Base-by-base conservation (phyloP, 2,113 vertebrate genomes). In the Eubucco bourcierii region DNA sequence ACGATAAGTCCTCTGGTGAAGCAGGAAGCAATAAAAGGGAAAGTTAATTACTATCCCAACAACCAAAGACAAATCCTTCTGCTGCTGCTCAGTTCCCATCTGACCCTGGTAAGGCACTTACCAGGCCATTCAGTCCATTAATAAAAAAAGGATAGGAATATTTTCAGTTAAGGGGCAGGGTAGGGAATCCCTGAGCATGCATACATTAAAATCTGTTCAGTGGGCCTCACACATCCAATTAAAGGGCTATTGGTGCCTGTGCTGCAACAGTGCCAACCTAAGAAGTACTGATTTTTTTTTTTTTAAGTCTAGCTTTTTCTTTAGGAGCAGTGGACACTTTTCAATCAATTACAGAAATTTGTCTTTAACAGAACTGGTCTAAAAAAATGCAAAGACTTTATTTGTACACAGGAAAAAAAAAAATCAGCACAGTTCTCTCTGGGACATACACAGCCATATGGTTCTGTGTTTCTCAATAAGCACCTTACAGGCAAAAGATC, bases 1-100 rank as follows among this genome's bases (percentile, higher is more conserved):
- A 96, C 53, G 67, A 99, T 98, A 64, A 99, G 97, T 89, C 99
- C 99, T 97, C 99, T 99, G 97, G 94, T 47, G 84, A 97, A 23
- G 97, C 34, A 2, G 97, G 78, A 96, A 90, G 93, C 13, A 94
- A 72, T 73, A 95, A 90, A 55, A 93, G 11, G 66, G 47, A 34
- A 94, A 93, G 65, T 88, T 87, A 91, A 80, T 88, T 47, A 67
- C 47, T 58, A 61, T 56, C 50, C 77, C 82, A 87, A 65, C 60
- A 89, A 82, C 58, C 7, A 10, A 56, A 83, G 52, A 50, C 11
- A 87, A 90, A 88, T 56, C 33, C 52, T 86, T 3, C 65, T 93
- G 1, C 77, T 88, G 84, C 56, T 63, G 28, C 68, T 34, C 75
- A 56, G 24, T 15, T 85, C 56, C n/a, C 10, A 1, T 27, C 33